A percentile compares a stretch with the other conserved stretches of the same genome.
phyloP scores from a whole-genome alignment of 2,113 vertebrate species.

The Phasianus colchicus region DNA sequence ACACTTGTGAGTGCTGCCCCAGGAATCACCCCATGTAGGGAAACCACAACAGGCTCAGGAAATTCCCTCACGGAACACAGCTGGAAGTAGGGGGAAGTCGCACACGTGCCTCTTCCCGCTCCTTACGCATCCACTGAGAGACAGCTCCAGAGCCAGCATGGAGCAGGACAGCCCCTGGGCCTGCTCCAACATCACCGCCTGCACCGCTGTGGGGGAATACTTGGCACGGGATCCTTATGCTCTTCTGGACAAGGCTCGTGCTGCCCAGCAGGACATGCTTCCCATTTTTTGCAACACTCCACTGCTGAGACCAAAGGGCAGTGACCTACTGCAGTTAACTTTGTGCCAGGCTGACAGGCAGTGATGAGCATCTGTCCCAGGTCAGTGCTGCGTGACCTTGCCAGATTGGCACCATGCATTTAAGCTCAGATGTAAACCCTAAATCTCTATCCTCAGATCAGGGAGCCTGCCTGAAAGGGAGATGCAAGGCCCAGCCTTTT shows the following conservation, averaged over 20 bases:
- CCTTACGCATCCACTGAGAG: not conserved
- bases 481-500: not conserved
- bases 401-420: accelerated
- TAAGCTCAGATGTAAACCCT: not conserved
- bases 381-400: accelerated
- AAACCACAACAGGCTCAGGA: conserved; percentile 39
- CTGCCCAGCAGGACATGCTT: not conserved
- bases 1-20: not conserved
- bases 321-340: not conserved
- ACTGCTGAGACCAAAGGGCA: not conserved
- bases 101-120: not conserved
- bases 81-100: not conserved
- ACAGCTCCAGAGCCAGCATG: accelerated
- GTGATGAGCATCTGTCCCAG: not conserved
- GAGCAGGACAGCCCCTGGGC: not conserved
- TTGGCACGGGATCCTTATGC: not conserved
- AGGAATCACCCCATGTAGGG: not conserved
- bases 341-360: not conserved
- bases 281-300: not conserved
- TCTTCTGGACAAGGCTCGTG: conserved; percentile 6
- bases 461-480: not conserved
- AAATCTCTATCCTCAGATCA: not conserved
- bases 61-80: conserved; percentile 37
- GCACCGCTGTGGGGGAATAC: conserved; percentile 35
- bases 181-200: not conserved